Conservation (phyloP, 2,888 invertebrate species). For the Orthosia gothica region DNA sequence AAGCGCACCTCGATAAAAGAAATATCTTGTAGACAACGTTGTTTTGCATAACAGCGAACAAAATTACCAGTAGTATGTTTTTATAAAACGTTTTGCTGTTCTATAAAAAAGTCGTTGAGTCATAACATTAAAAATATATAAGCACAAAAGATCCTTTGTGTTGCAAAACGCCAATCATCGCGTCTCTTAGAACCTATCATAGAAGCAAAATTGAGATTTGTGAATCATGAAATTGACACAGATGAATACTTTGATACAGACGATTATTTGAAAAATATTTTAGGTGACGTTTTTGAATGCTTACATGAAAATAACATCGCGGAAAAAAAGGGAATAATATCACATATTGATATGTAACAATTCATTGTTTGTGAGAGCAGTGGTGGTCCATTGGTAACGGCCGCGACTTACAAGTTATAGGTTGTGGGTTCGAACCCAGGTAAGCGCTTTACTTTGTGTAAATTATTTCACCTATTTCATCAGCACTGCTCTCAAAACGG, state of each 20-base stretch:
- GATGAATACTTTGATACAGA: slow-evolving; percentile 20
- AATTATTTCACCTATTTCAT: no score
- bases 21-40: slow-evolving; percentile 23
- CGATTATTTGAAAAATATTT: slow-evolving; percentile 23
- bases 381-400: no score
- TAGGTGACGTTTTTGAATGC: slow-evolving; percentile 1
- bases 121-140: slow-evolving; percentile 74
- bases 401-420: no score
- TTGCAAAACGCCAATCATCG: slow-evolving; percentile 80
- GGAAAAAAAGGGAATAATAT: no score
- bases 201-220: slow-evolving; percentile 65
- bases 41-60: slow-evolving; percentile 45
- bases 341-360: no score
- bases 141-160: slow-evolving; percentile 77
- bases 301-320: no score
- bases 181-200: slow-evolving; percentile 69
- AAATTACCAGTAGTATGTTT: slow-evolving; percentile 49
- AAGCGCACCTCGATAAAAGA: slow-evolving; percentile 30
- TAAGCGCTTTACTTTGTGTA: no score
- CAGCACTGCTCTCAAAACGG: no score
- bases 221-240: slow-evolving; percentile 61
- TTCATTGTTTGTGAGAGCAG: no score
- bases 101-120: slow-evolving; percentile 73
- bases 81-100: slow-evolving; percentile 50
- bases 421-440: no score